Conservation (phyloP, 2,888 invertebrate genomes). For the Cheiracanthium punctorium region DNA sequence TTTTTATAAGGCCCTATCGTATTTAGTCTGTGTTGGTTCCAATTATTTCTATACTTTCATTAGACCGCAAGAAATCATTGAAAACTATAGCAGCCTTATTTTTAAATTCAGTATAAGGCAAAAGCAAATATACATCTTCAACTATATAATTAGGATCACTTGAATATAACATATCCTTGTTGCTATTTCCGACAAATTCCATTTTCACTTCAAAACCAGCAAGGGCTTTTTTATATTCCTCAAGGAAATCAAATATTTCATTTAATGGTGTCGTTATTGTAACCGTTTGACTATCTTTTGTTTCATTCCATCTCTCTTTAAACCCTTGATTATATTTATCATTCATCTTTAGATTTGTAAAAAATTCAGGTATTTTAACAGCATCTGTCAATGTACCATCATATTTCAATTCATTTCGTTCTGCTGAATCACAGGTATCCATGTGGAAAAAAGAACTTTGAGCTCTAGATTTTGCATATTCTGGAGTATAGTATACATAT, state of each 20-base stretch:
- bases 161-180: not conserved
- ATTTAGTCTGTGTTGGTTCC: not conserved
- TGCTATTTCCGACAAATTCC: not conserved
- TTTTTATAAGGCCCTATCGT: not conserved
- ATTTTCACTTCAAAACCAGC: not conserved
- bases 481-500: not conserved
- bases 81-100: not conserved
- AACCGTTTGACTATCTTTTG: not conserved
- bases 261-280: not conserved
- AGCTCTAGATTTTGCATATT: not conserved
- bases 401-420: not conserved
- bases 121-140: not conserved
- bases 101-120: not conserved
- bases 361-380: too few species aligned
- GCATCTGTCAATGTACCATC: not conserved
- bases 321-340: not conserved
- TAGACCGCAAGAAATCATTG: not conserved
- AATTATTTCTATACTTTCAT: not conserved
- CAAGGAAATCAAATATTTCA: not conserved
- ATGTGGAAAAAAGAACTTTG: not conserved
- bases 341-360: too few species aligned
- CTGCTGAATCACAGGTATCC: not conserved
- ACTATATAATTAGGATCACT: not conserved
- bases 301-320: not conserved
- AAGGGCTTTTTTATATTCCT: not conserved